These are phyloP conservation scores for Lerema accius DNA, from an alignment of 1,140 invertebrate species.

Conservation along the genomic window DNA sequence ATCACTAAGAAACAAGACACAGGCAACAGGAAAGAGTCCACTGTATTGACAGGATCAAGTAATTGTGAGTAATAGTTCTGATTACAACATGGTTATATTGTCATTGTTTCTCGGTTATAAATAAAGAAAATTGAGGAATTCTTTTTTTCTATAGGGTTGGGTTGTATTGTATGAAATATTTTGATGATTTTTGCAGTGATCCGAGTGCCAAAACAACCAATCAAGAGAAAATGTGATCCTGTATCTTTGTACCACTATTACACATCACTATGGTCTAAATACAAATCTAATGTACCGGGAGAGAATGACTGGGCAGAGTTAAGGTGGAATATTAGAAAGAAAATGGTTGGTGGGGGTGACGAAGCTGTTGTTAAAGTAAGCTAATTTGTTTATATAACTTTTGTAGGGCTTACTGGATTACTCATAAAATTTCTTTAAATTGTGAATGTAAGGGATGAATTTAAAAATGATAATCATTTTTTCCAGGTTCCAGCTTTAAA, in stretches of 20 bases:
- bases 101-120: no score
- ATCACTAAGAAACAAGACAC: conserved; percentile 51
- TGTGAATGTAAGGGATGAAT: not conserved
- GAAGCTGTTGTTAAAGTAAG: no score
- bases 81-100: no score
- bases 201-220: conserved; percentile 63
- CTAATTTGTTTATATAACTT: no score
- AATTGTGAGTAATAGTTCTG: conserved; percentile 62
- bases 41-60: conserved; percentile 21
- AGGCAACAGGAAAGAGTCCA: conserved; percentile 40
- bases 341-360: conserved; percentile 60
- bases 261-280: conserved; percentile 88
- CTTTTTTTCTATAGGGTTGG: no score
- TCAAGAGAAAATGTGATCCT: conserved; percentile 85
- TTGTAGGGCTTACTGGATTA: no score
- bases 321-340: conserved; percentile 83
- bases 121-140: no score
- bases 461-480: not conserved
- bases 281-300: conserved; percentile 86
- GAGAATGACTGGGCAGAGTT: conserved; percentile 84
- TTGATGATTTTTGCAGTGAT: conserved; percentile 64
- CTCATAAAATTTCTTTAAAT: no score
- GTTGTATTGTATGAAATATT: no score
- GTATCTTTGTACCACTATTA: conserved; percentile 90
- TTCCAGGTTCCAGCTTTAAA: conserved; percentile 39